Conservation (phyloP, 2,113 vertebrate species). For the Sminthopsis crassicaudata region DNA sequence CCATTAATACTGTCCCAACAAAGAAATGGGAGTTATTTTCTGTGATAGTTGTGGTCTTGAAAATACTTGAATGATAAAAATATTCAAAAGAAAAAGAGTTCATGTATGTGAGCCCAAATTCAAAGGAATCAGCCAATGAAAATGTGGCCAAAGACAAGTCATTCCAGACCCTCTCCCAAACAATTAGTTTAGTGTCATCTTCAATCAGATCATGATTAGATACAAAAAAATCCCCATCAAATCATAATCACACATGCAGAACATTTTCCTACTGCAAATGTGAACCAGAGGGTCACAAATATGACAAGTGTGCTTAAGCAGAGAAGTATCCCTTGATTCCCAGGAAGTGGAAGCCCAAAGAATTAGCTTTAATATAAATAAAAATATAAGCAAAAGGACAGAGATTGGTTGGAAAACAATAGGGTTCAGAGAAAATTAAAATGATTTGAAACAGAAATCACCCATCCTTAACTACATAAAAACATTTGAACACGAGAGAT, state of each 20-base stretch:
- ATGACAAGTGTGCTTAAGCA: background rate
- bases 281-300: background rate
- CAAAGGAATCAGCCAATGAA: background rate
- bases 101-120: background rate
- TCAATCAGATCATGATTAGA: background rate
- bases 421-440: background rate
- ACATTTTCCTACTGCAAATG: background rate
- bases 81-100: background rate
- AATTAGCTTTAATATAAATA: background rate
- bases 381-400: background rate
- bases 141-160: background rate
- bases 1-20: too few species aligned
- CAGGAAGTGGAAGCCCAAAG: background rate
- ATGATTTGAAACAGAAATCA: background rate
- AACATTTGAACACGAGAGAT: background rate
- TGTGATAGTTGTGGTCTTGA: background rate
- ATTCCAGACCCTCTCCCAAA: background rate
- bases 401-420: background rate
- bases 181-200: background rate
- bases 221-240: background rate
- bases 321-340: background rate
- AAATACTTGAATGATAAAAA: background rate
- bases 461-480: background rate
- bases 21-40: background rate
- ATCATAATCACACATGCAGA: background rate